Evolutionary conservation across 2,113 vertebrate genomes (phyloP).

Genomic region (Eulemur macaco): DNA sequence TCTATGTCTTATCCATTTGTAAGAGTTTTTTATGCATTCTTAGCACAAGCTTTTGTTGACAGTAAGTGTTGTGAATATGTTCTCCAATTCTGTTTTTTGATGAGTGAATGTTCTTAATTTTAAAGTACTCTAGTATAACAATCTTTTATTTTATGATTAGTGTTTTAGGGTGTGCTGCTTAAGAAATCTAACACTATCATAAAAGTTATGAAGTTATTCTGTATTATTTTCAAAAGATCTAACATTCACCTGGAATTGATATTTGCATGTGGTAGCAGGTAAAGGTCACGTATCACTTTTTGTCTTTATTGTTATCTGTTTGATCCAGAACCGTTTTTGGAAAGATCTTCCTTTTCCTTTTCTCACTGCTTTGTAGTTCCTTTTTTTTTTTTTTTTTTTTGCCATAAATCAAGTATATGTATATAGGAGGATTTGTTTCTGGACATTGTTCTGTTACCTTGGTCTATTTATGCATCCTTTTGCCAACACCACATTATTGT

Average conservation of each 20-base stretch:
- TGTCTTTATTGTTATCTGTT: neutral
- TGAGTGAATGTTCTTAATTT: neutral
- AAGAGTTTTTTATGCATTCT: neutral
- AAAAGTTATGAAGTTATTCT: neutral
- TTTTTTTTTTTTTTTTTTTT: constrained; percentile 1
- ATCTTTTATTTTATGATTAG: neutral
- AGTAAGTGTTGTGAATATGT: neutral
- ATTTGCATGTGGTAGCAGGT: neutral
- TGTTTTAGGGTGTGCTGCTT: neutral
- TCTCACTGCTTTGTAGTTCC: neutral
- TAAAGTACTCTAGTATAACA: neutral
- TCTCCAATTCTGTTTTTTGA: neutral
- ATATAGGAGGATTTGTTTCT: neutral
- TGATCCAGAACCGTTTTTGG: neutral
- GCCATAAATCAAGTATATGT: neutral
- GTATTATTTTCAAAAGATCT: neutral
- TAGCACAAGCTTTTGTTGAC: neutral
- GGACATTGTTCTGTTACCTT: neutral
- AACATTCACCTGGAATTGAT: neutral
- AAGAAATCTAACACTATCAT: neutral
- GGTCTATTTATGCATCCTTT: neutral
- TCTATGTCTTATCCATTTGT: neutral
- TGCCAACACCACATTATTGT: neutral
- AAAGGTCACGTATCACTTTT: neutral
- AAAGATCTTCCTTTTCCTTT: neutral